Evolutionary conservation across 64 coral and sea anemone species (phyloP), one percentile per base, ranked within the genome.

Genomic region (Porites australiensis): DNA sequence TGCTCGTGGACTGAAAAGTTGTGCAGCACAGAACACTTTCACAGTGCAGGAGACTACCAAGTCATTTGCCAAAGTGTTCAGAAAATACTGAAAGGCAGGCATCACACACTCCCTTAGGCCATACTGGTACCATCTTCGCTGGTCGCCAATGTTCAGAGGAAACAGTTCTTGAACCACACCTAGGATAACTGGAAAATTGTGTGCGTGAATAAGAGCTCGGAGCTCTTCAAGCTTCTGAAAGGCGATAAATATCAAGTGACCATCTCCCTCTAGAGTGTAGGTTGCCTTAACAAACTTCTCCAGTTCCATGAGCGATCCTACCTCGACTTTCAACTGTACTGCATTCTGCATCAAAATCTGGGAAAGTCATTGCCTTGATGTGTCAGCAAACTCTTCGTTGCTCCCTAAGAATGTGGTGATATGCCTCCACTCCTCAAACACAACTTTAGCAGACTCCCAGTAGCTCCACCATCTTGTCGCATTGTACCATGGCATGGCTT

Each of bases 191-290:
- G 61, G 61, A 15, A 64, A 64, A 7, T 64, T 64, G 52, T 60
- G 87, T 13, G 63, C 72, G 58, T 89, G 68, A 46, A 77, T 77
- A 53, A 77, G 46, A 55, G 68, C 13, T 21, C 44, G 14, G 15
- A 88, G 55, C 66, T 88, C 86, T n/a, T 88, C 69, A 14, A 89
- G 47, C 88, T 89, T 77, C 88, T 79, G 4, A 79, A 61, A 77
- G 21, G 72, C 72, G 46, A 72, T 89, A 23, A 64, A 89, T 59
- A 63, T 46, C 37, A 89, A 65, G 57, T 20, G 21, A 46, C 88
- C 88, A 58, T 77, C 72, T 21, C 87, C 87, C 64, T 59, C 71
- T 16, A 89, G 53, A 0, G 53, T 57, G 53, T 57, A 57, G 53
- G 53, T 57, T 57, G 53, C 53, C 53, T 57, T 57, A 8, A 57